Evolutionary conservation across 1,140 invertebrate genomes (phyloP), one percentile per base, ranked within the genome.

Genomic region (Pachypsylla venusta): DNA sequence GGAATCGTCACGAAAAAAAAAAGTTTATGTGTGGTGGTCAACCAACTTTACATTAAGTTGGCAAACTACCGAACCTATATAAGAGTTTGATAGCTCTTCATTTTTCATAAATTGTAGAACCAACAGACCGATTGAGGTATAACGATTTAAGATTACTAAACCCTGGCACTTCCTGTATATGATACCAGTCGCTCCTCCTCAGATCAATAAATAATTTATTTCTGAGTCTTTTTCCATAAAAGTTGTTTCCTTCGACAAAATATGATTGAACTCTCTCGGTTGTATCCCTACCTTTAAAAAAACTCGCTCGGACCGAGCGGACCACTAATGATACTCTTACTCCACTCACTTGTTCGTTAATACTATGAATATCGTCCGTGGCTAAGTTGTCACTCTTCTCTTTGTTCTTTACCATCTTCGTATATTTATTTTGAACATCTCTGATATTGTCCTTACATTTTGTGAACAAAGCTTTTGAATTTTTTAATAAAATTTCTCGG

Each of bases 401-500:
- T 64, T 84, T 77, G 61, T 79, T 82, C 67, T 85, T 87, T 0
- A 84, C 64, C 61, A 76, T 77, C 64, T 82, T 88, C 0, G 84
- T 70, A 60, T 79, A 80, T 62, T 82, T 80, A 67, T 83, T 88
- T 68, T 92, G 84, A 2, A 87, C 72, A 62, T 86, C 79, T 70
- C 83, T 83, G n/a, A 95, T 74, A 2, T 74, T 69, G 69, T 89
- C 84, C 65, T 84, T 81, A 61, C 83, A 85, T 71, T 88, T 89
- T 1, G 85, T 79, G 65, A 83, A 90, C 35, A 93, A 66, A 0
- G 74, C 69, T 73, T 93, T 94, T 0, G 91, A 90, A 76, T 82
- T 88, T 74, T 93, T 94, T 0, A 85, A 80, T 42, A 96, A 74
- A 48, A 75, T 77, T 74, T 95, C 91, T 66, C 93, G 76, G 68